Conservation (phyloP, 1,140 invertebrate species). For the Zaprionus davidi region DNA sequence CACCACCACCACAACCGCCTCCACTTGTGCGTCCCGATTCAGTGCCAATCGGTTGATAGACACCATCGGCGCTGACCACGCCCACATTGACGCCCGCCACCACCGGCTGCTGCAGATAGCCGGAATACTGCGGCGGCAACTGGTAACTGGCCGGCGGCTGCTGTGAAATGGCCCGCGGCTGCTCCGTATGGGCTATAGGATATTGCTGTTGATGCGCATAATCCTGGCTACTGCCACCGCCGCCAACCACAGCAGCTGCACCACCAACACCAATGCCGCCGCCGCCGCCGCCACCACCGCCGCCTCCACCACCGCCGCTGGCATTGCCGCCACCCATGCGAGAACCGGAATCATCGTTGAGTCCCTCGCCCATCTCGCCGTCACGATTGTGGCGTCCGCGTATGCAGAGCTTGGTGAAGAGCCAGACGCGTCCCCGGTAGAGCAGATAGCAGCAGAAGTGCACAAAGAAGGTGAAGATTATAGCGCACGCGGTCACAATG, state of each 20-base stretch:
- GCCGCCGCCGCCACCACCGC: conserved; percentile 11
- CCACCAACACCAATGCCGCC: conserved; percentile 46
- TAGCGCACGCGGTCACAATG: conserved; percentile 85
- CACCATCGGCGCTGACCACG: conserved; percentile 77
- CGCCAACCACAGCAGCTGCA: conserved; percentile 66
- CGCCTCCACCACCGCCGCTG: conserved; percentile 19
- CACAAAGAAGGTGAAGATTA: conserved; percentile 85
- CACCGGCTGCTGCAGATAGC: conserved; percentile 78
- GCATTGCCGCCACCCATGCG: conserved; percentile 65
- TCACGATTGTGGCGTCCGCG: conserved; percentile 77
- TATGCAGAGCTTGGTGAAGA: conserved; percentile 83
- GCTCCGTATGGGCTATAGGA: conserved; percentile 78
- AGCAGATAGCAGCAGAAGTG: conserved; percentile 84
- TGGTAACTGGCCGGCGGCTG: conserved; percentile 70
- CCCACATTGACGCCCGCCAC: conserved; percentile 80
- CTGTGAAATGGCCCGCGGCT: conserved; percentile 68
- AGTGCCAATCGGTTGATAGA: conserved; percentile 75
- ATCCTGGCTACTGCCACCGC: conserved; percentile 68
- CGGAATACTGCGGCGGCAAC: conserved; percentile 77
- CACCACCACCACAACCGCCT: conserved; percentile 36
- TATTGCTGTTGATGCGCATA: conserved; percentile 82
- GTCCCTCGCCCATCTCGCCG: conserved; percentile 77
- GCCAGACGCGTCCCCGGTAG: conserved; percentile 81
- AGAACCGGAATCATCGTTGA: conserved; percentile 74
- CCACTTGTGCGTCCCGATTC: conserved; percentile 67